Percentiles rank a stretch among this genome's conserved stretches.
These are phyloP conservation scores for Oryzias celebensis DNA, from an alignment of 2,113 vertebrate species.

Conservation along the genomic window DNA sequence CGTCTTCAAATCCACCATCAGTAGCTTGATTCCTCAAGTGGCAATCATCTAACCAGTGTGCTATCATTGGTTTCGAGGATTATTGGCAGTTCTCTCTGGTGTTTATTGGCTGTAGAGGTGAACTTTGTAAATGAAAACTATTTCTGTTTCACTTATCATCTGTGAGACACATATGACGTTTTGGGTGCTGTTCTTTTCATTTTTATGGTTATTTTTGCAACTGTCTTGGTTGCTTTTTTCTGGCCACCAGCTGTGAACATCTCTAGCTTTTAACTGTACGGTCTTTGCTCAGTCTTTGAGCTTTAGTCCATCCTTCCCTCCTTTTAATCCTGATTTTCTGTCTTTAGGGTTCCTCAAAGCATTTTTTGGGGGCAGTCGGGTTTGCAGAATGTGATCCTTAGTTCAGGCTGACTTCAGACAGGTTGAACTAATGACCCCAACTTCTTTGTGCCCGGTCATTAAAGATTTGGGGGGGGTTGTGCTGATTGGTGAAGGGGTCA, in stretches of 20 bases:
- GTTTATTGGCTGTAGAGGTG: constrained; percentile 59
- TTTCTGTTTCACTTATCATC: constrained; percentile 5
- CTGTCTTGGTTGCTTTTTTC: constrained; percentile 10
- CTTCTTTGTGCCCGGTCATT: constrained; percentile 65
- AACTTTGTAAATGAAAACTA: constrained; percentile 22
- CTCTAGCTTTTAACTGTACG: constrained; percentile 1
- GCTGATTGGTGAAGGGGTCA: constrained; percentile 38
- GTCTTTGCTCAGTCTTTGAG: constrained; percentile 30
- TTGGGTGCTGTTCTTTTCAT: constrained; percentile 5
- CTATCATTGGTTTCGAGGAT: constrained; percentile 46
- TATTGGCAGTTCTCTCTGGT: constrained; percentile 48
- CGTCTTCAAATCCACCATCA: too few species aligned
- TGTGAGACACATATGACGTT: not conserved
- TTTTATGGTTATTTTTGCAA: constrained; percentile 20
- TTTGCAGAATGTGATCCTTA: constrained; percentile 61
- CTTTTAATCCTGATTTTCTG: constrained; percentile 26
- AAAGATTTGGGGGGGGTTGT: constrained; percentile 51
- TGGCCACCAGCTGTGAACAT: not conserved
- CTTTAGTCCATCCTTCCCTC: constrained; percentile 26
- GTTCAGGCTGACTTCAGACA: constrained; percentile 58
- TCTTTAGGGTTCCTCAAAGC: constrained; percentile 51
- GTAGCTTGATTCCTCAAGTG: not conserved
- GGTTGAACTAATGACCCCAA: constrained; percentile 73
- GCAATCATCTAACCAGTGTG: constrained; percentile 29
- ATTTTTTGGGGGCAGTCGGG: constrained; percentile 50